Evolutionary conservation across 2,113 vertebrate species (phyloP).

Genomic region (Campylomormyrus tamandua): DNA sequence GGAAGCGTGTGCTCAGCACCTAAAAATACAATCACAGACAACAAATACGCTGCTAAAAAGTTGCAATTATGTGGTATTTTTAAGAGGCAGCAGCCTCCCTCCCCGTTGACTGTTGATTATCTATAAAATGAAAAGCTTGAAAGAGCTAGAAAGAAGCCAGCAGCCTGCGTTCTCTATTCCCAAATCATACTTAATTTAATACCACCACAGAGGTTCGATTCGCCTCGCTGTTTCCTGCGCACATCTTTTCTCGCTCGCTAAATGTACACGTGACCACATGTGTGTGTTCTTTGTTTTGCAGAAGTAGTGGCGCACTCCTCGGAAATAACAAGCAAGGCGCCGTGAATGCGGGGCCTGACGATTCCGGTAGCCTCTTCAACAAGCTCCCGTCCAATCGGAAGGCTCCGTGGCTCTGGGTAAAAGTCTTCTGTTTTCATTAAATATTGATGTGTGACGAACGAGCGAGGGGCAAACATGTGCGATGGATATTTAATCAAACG

Average conservation of each 20-base stretch:
- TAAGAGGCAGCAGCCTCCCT: not conserved
- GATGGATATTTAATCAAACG: constrained; percentile 33
- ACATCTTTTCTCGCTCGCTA: not conserved
- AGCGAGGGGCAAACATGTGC: constrained; percentile 48
- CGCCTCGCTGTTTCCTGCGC: not conserved
- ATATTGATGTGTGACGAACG: constrained; percentile 54
- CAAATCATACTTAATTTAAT: constrained; percentile 10
- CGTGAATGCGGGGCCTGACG: not conserved
- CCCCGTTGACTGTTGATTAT: not conserved
- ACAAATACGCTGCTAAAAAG: not conserved
- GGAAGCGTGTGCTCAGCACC: not conserved
- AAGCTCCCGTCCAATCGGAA: not conserved
- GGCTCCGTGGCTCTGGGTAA: not conserved
- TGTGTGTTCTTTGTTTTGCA: not conserved
- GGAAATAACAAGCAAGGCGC: not conserved
- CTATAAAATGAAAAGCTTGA: not conserved
- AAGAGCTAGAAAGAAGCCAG: not conserved
- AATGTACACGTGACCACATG: not conserved
- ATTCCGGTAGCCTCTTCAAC: not conserved
- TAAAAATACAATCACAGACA: not conserved
- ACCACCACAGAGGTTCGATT: not conserved
- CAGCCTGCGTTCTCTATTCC: not conserved
- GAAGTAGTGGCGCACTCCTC: not conserved
- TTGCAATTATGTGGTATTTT: not conserved
- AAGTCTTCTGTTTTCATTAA: constrained; percentile 41